phyloP scores from a whole-genome alignment of 2,113 vertebrate species.

The Bagarius yarrelli region DNA sequence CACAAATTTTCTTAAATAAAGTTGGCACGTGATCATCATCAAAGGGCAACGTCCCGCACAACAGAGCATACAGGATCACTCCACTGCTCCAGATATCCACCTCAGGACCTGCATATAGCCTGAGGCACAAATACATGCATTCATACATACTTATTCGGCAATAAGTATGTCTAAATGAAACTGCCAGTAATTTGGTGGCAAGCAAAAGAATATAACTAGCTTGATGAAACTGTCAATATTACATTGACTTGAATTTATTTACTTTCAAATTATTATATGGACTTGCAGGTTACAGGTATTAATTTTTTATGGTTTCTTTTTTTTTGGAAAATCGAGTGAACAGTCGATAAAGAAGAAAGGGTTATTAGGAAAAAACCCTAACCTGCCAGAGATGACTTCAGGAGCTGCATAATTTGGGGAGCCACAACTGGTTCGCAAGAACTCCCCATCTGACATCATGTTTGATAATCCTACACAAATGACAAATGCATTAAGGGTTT shows the following conservation, averaged over 20 bases:
- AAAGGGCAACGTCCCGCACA: conserved; percentile 95
- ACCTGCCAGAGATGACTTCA: conserved; percentile 99
- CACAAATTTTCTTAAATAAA: conserved; percentile 99
- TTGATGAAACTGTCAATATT: neutral
- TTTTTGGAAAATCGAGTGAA: neutral
- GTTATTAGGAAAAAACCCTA: conserved; percentile 30
- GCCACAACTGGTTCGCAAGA: conserved; percentile 94
- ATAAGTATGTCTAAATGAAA: too few relatives aligned
- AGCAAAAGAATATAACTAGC: neutral
- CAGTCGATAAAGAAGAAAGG: neutral
- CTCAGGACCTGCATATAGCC: conserved; percentile 95
- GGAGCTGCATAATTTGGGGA: conserved; percentile 98
- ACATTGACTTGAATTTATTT: neutral
- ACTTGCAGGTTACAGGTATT: neutral
- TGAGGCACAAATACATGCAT: conserved; percentile 52
- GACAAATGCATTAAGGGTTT: neutral
- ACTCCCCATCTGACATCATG: conserved; percentile 99
- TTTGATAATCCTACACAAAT: conserved; percentile 87
- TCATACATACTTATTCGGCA: neutral
- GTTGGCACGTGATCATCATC: conserved; percentile 99
- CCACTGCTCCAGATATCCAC: conserved; percentile 99
- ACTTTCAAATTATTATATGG: neutral
- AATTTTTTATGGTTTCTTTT: neutral
- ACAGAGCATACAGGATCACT: conserved; percentile 93
- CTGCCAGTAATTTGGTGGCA: neutral